A percentile compares a stretch with the other conserved stretches of the same genome.
Conservation (phyloP, 1,140 invertebrate genomes). For the Diuraphis noxia region DNA sequence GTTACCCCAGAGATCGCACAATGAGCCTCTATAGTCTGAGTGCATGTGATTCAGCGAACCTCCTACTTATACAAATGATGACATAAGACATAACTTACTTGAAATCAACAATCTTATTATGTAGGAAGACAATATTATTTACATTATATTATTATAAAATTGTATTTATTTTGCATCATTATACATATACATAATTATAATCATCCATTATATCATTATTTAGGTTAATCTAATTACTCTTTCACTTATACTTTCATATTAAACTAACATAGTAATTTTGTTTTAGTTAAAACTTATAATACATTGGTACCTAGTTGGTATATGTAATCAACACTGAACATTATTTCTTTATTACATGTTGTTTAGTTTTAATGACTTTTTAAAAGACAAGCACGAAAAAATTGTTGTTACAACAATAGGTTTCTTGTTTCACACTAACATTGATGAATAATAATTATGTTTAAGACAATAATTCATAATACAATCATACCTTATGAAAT, state of each 20-base stretch:
- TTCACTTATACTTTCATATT: background rate
- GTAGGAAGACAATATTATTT: background rate
- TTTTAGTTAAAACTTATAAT: background rate
- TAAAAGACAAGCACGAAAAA: background rate
- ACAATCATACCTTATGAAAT: too few relatives aligned
- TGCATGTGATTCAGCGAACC: background rate
- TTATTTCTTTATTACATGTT: background rate
- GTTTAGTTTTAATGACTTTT: background rate
- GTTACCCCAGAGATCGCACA: background rate
- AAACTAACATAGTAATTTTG: background rate
- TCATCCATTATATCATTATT: background rate
- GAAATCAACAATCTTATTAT: constrained; percentile 15
- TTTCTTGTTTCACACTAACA: background rate
- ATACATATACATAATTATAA: too few relatives aligned
- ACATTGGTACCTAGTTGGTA: background rate
- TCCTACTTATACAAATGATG: background rate
- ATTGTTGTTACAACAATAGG: background rate
- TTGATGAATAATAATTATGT: too few relatives aligned
- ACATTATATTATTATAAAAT: background rate
- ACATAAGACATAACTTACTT: too few relatives aligned
- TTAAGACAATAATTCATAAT: too few relatives aligned
- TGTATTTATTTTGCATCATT: background rate
- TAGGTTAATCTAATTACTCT: background rate
- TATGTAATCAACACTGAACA: background rate
- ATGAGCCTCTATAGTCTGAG: background rate